Conservation (phyloP, 2,797 vertebrate genomes). For the Siniperca obscura region DNA sequence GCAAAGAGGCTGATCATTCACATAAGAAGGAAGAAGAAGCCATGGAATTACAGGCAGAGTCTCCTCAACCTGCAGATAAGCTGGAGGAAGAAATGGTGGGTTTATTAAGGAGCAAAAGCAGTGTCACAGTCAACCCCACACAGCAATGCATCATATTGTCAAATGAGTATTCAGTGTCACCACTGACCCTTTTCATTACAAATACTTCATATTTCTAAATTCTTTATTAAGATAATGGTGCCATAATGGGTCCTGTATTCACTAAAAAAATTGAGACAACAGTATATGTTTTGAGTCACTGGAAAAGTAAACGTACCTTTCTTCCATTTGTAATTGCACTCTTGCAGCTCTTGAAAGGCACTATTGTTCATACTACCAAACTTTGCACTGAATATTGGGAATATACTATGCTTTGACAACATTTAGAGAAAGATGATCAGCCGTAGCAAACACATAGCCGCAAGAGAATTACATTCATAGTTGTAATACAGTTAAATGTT, state of each 20-base stretch:
- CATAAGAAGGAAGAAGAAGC: constrained; percentile 55
- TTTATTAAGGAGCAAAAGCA: constrained; percentile 5
- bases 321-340: neutral
- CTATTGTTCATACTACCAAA: neutral
- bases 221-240: neutral
- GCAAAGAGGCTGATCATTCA: constrained; percentile 69
- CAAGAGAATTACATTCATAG: neutral
- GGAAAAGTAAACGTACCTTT: neutral
- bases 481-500: neutral
- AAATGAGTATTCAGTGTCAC: neutral
- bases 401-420: neutral
- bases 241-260: neutral
- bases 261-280: neutral
- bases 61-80: constrained; percentile 38
- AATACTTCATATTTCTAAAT: neutral
- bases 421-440: neutral
- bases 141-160: neutral
- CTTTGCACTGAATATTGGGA: neutral
- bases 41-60: constrained; percentile 22
- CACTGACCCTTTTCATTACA: neutral
- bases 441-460: neutral
- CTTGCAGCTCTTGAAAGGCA: neutral
- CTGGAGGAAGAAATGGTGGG: constrained; percentile 63
- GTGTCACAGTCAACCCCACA: neutral
- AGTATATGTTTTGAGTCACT: neutral